Base-by-base conservation (phyloP, 30 jellyfish, hydroid and myxozoan species). In the Aurelia sp. region DNA sequence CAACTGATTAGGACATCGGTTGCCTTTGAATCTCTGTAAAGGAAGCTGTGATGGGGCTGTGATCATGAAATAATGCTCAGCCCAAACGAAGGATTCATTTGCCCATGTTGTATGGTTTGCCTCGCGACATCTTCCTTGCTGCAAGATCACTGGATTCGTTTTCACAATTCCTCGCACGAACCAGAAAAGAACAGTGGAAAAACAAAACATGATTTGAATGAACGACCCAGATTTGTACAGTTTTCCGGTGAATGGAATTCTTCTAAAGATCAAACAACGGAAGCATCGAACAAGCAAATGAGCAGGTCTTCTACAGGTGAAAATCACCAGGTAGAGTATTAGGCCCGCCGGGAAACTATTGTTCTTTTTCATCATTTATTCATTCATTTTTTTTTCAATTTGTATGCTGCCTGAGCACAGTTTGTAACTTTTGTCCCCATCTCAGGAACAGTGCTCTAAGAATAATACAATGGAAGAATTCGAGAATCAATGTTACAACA, bases 91-190 rank as follows among this genome's bases (percentile, higher is more conserved):
- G 91, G 96, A 22, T 81, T 84, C 65, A 52, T 82, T 51, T 92
- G 98, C 66, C 97, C 98, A 11, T 52, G 53, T n/a, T 92, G 98
- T 57, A 74, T 87, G 90, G 93, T 92, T 27, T 33, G 71, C 31
- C 73, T 92, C 66, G 91, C 93, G 48, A 79, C 96, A 13, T 70
- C 96, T 12, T 75, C 89, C 20, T 82, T 81, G 81, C 75, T 92
- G n/a, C 86, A 76, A 60, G 97, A 86, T 27, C 97, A 92, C 66
- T 92, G 97, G 97, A 87, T 76, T 52, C 79, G 86, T 17, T 82
- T 78, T 73, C 98, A 92, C 85, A 83, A 89, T 57, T 84, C 75
- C 15, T 51, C n/a, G 13, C 35, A 73, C 64, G 62, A 35, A 18
- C 50, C 40, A 66, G 73, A 81, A 8, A 65, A 65, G 63, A 44